phyloP scores from a whole-genome alignment of 2,113 vertebrate genomes.

The Alethe castanea region DNA sequence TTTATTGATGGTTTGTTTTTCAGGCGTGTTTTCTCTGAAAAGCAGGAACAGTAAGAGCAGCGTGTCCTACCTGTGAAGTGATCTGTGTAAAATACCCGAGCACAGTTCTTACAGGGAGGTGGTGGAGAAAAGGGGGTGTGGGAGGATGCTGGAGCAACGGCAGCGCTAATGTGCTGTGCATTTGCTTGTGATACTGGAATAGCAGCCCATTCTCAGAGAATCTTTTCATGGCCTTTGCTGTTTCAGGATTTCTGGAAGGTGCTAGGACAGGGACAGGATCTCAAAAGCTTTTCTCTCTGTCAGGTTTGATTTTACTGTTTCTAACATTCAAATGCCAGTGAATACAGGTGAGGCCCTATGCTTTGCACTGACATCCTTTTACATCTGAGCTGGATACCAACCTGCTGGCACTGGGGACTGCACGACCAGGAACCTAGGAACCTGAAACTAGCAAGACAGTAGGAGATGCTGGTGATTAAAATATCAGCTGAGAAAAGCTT shows the following conservation, averaged over 20 bases:
- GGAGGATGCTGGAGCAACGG: neutral
- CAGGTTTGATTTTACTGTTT: neutral
- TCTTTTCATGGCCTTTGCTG: neutral
- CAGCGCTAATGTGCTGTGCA: neutral
- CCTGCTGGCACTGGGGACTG: neutral
- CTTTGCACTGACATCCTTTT: neutral
- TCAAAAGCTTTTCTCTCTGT: neutral
- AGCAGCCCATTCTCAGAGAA: neutral
- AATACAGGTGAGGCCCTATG: neutral
- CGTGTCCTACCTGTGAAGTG: slow-evolving; percentile 24
- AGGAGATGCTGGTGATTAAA: neutral
- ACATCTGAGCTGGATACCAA: neutral
- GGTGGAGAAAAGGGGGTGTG: neutral
- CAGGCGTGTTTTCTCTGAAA: neutral
- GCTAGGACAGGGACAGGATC: neutral
- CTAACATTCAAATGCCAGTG: neutral
- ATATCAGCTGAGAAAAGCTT: neutral
- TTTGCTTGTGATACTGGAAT: neutral
- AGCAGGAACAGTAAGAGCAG: neutral
- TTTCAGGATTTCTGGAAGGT: neutral
- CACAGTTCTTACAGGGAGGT: neutral
- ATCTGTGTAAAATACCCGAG: slow-evolving; percentile 19
- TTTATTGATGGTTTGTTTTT: neutral
- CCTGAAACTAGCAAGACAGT: neutral
- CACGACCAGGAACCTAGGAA: neutral